Percentiles rank a stretch among this genome's conserved stretches.
Evolutionary conservation across 2,888 invertebrate species (phyloP).

Genomic region (Clunio marinus): DNA sequence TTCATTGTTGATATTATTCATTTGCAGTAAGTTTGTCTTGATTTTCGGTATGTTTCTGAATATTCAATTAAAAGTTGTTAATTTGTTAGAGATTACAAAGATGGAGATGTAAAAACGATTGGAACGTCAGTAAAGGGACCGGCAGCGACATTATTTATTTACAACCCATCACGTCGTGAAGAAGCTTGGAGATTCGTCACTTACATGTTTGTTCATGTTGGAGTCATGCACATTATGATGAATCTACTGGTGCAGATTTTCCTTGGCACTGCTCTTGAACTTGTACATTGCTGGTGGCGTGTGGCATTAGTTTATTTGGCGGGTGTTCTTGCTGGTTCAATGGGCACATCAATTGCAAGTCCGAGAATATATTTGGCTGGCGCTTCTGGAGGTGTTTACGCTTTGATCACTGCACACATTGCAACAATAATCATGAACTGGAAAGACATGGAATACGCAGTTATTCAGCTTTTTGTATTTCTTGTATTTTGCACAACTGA

Average conservation of each 20-base stretch:
- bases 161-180: constrained; percentile 76
- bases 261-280: constrained; percentile 89
- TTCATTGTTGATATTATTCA: constrained; percentile 54
- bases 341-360: constrained; percentile 76
- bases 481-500: constrained; percentile 69
- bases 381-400: constrained; percentile 93
- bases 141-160: constrained; percentile 76
- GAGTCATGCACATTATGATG: constrained; percentile 50
- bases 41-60: too few species aligned
- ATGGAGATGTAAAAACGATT: constrained; percentile 45
- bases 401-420: constrained; percentile 81
- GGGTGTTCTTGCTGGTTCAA: constrained; percentile 79
- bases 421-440: constrained; percentile 69
- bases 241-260: constrained; percentile 65
- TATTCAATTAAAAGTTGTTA: constrained; percentile 47
- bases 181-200: constrained; percentile 92
- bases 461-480: constrained; percentile 78
- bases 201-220: constrained; percentile 95
- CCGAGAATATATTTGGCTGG: constrained; percentile 81
- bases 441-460: constrained; percentile 93
- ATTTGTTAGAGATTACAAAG: constrained; percentile 48
- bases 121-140: constrained; percentile 63
- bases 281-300: constrained; percentile 70
- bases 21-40: constrained; percentile 47
- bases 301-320: constrained; percentile 69